These are phyloP conservation scores for Malurus leucopterus DNA, from an alignment of 2,797 vertebrate genomes.

Conservation along the genomic window DNA sequence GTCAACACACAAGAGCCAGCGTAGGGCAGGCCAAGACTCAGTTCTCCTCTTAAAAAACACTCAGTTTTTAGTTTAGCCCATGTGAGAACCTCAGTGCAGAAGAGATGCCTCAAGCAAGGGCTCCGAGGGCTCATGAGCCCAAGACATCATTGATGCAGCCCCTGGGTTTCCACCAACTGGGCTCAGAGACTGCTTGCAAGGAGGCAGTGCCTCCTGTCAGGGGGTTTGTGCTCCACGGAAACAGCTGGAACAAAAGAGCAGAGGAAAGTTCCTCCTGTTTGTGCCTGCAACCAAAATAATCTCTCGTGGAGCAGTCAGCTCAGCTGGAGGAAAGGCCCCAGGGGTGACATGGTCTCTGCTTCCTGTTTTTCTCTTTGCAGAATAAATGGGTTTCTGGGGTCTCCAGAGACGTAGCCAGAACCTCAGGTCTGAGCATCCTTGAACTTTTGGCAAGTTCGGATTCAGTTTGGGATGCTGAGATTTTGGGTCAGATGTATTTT, in stretches of 20 bases:
- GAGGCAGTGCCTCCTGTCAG: background rate
- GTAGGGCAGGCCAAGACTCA: background rate
- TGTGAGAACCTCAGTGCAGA: background rate
- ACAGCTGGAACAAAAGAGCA: background rate
- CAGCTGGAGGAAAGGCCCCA: constrained; percentile 18
- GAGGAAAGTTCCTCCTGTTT: background rate
- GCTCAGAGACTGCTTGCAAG: background rate
- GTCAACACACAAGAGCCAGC: background rate
- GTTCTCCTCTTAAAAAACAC: background rate
- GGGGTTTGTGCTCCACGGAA: background rate
- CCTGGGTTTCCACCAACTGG: background rate
- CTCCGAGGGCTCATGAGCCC: accelerated
- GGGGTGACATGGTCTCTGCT: background rate
- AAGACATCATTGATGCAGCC: background rate
- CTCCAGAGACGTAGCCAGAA: background rate
- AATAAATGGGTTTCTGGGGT: background rate
- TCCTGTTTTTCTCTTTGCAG: constrained; percentile 30
- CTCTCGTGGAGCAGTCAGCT: background rate
- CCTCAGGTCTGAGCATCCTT: constrained; percentile 24
- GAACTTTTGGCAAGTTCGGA: constrained; percentile 14
- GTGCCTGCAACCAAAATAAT: background rate
- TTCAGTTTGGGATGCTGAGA: background rate
- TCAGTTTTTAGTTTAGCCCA: background rate
- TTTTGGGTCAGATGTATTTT: background rate
- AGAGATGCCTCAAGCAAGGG: background rate